Conservation (phyloP, 2,888 invertebrate genomes). For the Cataglyphis altisquamis region DNA sequence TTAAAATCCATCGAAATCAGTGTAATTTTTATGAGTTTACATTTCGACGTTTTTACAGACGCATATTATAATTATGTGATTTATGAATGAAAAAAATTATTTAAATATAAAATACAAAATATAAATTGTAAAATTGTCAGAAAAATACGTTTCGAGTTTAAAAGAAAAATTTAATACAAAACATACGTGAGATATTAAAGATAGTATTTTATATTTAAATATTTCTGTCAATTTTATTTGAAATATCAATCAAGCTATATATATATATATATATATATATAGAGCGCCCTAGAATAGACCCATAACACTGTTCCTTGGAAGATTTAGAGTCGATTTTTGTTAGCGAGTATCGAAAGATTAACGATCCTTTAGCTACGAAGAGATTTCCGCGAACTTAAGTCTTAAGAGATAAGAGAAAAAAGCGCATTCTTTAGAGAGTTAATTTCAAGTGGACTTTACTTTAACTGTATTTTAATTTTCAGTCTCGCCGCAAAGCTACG, state of each 20-base stretch:
- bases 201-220: constrained; percentile 1
- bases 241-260: background rate
- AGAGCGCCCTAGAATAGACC: background rate
- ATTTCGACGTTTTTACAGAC: background rate
- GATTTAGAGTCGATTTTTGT: constrained; percentile 21
- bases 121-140: background rate
- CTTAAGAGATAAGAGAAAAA: background rate
- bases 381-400: background rate
- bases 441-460: constrained; percentile 5
- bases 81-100: background rate
- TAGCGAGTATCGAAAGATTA: constrained; percentile 4
- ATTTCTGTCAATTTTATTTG: background rate
- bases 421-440: background rate
- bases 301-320: background rate
- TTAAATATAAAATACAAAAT: constrained; percentile 4
- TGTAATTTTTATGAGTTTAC: background rate
- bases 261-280: background rate
- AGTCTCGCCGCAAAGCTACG: background rate
- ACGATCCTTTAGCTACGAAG: constrained; percentile 7
- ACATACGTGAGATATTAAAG: background rate
- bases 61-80: background rate
- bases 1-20: constrained; percentile 6
- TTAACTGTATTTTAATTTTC: background rate
- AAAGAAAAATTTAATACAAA: constrained; percentile 17
- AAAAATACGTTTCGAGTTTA: background rate